Percentiles rank a stretch among this genome's conserved stretches.
Conservation (phyloP, 2,113 vertebrate species). For the Tragulus kanchil region DNA sequence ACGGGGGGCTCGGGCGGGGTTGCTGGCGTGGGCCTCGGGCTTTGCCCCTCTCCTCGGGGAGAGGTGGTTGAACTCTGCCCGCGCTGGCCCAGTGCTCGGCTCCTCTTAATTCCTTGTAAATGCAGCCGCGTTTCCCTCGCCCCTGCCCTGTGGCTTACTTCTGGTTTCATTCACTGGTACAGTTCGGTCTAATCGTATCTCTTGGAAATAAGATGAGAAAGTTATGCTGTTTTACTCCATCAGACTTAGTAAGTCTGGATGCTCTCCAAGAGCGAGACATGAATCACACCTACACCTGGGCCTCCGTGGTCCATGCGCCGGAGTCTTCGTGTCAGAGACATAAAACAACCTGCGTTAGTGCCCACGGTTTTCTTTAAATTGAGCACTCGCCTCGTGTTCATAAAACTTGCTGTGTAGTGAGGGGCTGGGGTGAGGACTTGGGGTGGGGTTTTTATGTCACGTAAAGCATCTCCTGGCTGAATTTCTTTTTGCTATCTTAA, state of each 20-base stretch:
- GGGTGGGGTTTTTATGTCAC: constrained; percentile 34
- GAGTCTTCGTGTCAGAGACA: constrained; percentile 87
- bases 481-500: constrained; percentile 73
- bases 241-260: constrained; percentile 89
- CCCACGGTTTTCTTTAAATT: constrained; percentile 83
- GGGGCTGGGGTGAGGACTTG: constrained; percentile 29
- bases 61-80: background rate
- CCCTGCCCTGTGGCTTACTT: constrained; percentile 59
- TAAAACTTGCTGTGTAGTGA: constrained; percentile 84
- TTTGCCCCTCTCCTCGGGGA: background rate
- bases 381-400: constrained; percentile 85
- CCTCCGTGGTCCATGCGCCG: constrained; percentile 85
- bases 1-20: rapidly evolving
- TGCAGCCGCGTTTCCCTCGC: constrained; percentile 66
- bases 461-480: constrained; percentile 74
- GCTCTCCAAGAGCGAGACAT: constrained; percentile 85
- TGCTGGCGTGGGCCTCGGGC: background rate
- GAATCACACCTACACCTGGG: constrained; percentile 88
- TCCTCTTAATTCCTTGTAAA: constrained; percentile 45
- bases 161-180: constrained; percentile 73
- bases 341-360: constrained; percentile 87
- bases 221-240: constrained; percentile 86
- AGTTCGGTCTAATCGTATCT: constrained; percentile 74
- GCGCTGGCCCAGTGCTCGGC: background rate
- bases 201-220: constrained; percentile 87